These are phyloP conservation scores for Hemibagrus wyckioides DNA, from an alignment of 2,113 vertebrate genomes.

Conservation along the genomic window DNA sequence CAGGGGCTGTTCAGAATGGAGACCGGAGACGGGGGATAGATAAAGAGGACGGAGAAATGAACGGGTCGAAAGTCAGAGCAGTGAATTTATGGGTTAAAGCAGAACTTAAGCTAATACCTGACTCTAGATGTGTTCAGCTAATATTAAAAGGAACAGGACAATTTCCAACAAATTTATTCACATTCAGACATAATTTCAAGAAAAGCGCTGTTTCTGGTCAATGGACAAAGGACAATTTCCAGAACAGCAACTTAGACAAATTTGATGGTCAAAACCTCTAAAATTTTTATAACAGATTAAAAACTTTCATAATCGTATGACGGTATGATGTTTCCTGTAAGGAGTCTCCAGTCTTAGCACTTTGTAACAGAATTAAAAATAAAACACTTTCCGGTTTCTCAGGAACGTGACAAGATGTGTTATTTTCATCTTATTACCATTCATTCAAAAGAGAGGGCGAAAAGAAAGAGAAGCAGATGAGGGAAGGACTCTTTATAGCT, in stretches of 20 bases:
- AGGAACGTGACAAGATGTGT: background rate
- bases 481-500: background rate
- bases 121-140: background rate
- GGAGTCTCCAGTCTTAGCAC: background rate
- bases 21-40: constrained; percentile 20
- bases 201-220: too few relatives aligned
- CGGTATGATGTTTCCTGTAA: background rate
- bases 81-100: background rate
- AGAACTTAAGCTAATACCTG: background rate
- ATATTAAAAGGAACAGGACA: too few relatives aligned
- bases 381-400: background rate
- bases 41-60: background rate
- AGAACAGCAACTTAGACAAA: too few relatives aligned
- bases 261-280: background rate
- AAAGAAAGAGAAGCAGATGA: background rate
- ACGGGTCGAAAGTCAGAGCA: background rate
- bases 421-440: background rate
- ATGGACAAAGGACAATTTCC: background rate
- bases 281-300: background rate
- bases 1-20: constrained; percentile 1
- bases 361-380: background rate
- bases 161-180: background rate
- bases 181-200: too few relatives aligned
- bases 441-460: background rate
- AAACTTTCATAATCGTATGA: background rate